A percentile compares a stretch with the other conserved stretches of the same genome.
phyloP scores from a whole-genome alignment of 1,140 invertebrate species.

The Maniola jurtina region DNA sequence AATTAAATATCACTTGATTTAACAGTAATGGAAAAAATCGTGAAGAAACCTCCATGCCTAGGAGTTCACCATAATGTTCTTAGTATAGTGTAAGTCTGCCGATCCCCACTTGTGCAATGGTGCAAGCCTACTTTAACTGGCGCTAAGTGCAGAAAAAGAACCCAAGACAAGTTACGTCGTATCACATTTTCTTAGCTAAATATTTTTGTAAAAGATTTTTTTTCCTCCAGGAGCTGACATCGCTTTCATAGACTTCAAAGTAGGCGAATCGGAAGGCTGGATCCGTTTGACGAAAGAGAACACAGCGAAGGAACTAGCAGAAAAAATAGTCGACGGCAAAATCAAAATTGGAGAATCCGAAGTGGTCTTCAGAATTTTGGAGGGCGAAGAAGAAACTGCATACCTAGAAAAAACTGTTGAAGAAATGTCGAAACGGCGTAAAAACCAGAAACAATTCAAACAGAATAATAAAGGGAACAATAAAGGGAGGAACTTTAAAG shows the following conservation, averaged over 20 bases:
- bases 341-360: conserved; percentile 80
- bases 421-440: conserved; percentile 80
- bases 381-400: conserved; percentile 84
- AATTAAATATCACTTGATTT: no score
- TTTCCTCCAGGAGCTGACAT: conserved; percentile 78
- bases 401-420: conserved; percentile 83
- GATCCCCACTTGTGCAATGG: no score
- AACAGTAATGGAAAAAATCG: no score
- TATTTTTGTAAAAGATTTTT: background rate
- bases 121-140: no score
- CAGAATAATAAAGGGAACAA: conserved; percentile 58
- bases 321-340: conserved; percentile 83
- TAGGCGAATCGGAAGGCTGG: conserved; percentile 85
- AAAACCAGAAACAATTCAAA: conserved; percentile 67
- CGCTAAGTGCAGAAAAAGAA: no score
- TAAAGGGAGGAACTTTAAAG: conserved; percentile 50
- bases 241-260: conserved; percentile 87
- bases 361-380: conserved; percentile 80
- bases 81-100: no score
- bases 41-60: no score
- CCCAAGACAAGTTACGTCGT: no score
- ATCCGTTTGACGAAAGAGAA: conserved; percentile 85
- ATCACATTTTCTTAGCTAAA: background rate
- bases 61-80: no score
- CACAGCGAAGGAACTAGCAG: conserved; percentile 81